Percentiles rank a stretch among this genome's conserved stretches.
phyloP scores from a whole-genome alignment of 2,113 vertebrate genomes.

The Pelmatolapia mariae region DNA sequence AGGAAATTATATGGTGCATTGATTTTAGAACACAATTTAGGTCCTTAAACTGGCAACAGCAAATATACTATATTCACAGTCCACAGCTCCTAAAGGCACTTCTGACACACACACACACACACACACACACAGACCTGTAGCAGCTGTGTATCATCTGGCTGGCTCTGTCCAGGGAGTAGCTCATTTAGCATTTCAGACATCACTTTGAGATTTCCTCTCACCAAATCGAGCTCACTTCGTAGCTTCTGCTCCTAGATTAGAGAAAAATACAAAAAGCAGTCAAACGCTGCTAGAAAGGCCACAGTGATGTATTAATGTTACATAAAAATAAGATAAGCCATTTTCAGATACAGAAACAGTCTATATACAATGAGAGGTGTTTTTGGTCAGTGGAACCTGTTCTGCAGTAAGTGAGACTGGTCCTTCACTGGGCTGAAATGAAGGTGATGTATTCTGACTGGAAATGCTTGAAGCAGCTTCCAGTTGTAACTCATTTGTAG shows the following conservation, averaged over 20 bases:
- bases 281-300: not conserved
- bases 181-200: conserved; percentile 95
- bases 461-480: not conserved
- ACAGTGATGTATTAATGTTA: not conserved
- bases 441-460: not conserved
- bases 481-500: not conserved
- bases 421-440: not conserved
- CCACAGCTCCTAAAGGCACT: not conserved
- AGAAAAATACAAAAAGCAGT: not conserved
- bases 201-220: conserved; percentile 88
- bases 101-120: not conserved
- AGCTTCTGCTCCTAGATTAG: conserved; percentile 81
- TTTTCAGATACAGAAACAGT: not conserved
- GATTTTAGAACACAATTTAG: not conserved
- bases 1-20: rapidly evolving
- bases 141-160: conserved; percentile 82
- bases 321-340: not conserved
- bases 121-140: conserved; percentile 65
- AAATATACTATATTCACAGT: not conserved
- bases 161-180: conserved; percentile 77
- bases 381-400: conserved; percentile 71
- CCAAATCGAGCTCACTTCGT: conserved; percentile 83
- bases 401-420: conserved; percentile 74
- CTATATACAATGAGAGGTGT: not conserved
- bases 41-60: not conserved